Evolutionary conservation across 2,113 vertebrate genomes (phyloP), one percentile per base, ranked within the genome.

Genomic region (Laterallus jamaicensis): DNA sequence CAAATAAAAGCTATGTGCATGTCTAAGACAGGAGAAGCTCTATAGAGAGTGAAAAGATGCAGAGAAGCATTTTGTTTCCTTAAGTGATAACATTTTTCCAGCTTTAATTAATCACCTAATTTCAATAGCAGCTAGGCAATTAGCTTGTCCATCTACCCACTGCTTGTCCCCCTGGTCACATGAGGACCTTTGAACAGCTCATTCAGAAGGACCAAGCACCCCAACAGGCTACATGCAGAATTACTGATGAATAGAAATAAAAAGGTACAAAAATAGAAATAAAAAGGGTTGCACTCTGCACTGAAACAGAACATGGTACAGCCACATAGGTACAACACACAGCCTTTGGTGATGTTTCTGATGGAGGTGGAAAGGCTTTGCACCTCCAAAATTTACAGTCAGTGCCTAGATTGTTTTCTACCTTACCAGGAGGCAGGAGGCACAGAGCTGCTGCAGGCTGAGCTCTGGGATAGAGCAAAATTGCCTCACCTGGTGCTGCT

Each of bases 241-340:
- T 14, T 4, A 24, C 13, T 11, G 37, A 0, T 12, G 3, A 21
- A 15, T 6, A 55, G 60, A 64, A 66, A 20, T 1, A 52, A 59
- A 59, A 5, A 11, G 0, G n/a, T 20, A 2, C 17, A 67, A 47
- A 37, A 73, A 66, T 13, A 40, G 40, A 40, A 40, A 40, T 40
- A 13, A 40, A 40, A 40, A 40, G 21, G 47, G 49, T 22, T 49
- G 49, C 49, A 15, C 18, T 12, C 12, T 3, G 29, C 31, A 0
- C 59, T 28, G 12, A 18, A 35, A 11, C 32, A 11, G 15, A 32
- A 1, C 0, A 2, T 3, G 37, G 19, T 3, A 3, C 2, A 19
- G 44, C 56, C 63, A 17, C 0, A 5, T 3, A 7, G n/a, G 28
- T 3, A 44, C n/a, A 15, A 29, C 54, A 28, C 11, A 52, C 37